These are phyloP conservation scores for Antheraea mylitta DNA, from an alignment of 1,140 invertebrate genomes.

Conservation along the genomic window DNA sequence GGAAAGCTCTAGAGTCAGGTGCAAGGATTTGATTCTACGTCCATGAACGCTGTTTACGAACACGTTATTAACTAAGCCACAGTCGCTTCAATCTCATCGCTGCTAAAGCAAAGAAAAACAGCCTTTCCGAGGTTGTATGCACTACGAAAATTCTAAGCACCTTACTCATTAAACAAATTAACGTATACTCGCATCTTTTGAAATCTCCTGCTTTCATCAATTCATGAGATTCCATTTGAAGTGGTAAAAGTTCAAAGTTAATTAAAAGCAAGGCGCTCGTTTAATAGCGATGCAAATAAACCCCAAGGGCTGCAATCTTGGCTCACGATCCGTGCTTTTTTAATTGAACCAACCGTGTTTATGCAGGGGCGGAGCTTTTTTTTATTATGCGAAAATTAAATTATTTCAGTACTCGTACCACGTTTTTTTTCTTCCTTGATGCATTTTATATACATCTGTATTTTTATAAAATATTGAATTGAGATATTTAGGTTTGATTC, in stretches of 20 bases:
- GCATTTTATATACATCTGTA: not conserved
- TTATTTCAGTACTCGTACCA: not conserved
- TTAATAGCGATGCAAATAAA: constrained; percentile 13
- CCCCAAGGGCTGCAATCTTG: constrained; percentile 18
- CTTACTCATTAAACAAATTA: not conserved
- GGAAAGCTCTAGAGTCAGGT: too few species aligned
- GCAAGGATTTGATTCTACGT: too few species aligned
- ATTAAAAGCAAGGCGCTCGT: constrained; percentile 16
- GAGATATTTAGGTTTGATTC: too few species aligned
- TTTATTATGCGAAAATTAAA: not conserved
- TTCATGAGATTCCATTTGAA: not conserved
- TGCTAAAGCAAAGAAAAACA: too few species aligned
- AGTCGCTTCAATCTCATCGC: too few species aligned
- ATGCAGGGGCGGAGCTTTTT: not conserved
- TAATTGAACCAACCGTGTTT: constrained; percentile 20
- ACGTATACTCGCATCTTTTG: not conserved
- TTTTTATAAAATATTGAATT: too few species aligned
- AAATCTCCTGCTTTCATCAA: not conserved
- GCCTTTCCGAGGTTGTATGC: too few species aligned
- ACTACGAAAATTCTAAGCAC: too few species aligned
- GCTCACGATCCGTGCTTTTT: constrained; percentile 22
- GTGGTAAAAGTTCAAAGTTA: constrained; percentile 20
- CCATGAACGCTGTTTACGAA: too few species aligned
- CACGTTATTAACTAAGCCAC: too few species aligned
- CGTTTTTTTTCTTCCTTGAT: not conserved